phyloP scores from a whole-genome alignment of 2,113 vertebrate genomes.

The Mesitornis unicolor region DNA sequence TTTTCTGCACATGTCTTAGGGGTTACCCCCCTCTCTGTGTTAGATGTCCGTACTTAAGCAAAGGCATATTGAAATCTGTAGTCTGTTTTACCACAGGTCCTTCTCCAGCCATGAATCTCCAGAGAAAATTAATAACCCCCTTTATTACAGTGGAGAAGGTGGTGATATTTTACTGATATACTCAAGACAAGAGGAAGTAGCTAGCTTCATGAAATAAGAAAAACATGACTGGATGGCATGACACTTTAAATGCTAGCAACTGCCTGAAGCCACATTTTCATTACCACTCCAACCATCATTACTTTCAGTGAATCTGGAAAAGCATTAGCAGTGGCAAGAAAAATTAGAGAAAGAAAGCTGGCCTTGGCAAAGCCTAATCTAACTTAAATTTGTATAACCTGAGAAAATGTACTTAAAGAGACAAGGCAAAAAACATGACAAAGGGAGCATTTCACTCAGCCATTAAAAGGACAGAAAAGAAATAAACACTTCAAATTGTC shows the following conservation, averaged over 20 bases:
- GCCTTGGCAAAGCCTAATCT: neutral
- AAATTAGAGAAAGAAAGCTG: neutral
- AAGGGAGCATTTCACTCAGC: neutral
- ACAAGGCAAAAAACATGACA: neutral
- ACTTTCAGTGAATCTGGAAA: neutral
- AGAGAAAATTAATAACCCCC: neutral
- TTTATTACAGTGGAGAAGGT: neutral
- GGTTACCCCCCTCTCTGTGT: neutral
- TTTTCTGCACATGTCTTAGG: neutral
- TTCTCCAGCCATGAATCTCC: neutral
- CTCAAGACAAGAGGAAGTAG: neutral
- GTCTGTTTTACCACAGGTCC: neutral
- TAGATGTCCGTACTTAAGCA: neutral
- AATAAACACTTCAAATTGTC: neutral
- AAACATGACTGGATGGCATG: neutral
- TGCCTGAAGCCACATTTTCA: neutral
- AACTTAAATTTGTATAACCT: neutral
- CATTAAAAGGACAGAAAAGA: neutral
- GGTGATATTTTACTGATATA: neutral
- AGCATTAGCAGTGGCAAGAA: neutral
- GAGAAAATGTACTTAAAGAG: neutral
- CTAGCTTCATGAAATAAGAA: neutral
- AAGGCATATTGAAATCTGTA: neutral
- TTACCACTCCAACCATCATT: neutral
- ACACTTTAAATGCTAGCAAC: neutral